A percentile compares a stretch with the other conserved stretches of the same genome.
Conservation (phyloP, 2,113 vertebrate species). For the Mormyrus lacerda region DNA sequence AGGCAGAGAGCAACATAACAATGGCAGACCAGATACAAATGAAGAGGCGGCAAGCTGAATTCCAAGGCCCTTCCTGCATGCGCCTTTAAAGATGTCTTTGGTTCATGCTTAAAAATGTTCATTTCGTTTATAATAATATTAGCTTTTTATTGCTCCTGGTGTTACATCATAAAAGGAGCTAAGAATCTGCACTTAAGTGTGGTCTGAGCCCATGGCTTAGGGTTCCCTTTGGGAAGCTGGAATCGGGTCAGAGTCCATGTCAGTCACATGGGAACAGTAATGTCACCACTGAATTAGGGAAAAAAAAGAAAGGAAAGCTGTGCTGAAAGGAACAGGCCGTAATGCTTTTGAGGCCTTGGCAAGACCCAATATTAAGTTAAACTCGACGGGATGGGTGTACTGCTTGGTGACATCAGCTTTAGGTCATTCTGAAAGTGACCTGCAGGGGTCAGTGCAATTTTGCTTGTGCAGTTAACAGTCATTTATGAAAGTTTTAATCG, state of each 20-base stretch:
- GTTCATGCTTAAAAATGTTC: background rate
- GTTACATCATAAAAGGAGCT: background rate
- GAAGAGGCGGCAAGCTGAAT: background rate
- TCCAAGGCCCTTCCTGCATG: background rate
- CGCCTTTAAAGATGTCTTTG: background rate
- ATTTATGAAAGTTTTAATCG: background rate
- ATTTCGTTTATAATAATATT: background rate
- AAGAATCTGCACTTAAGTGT: background rate
- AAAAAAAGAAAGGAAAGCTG: background rate
- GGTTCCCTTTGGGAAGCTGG: background rate
- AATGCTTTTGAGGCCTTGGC: background rate
- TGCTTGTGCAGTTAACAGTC: background rate
- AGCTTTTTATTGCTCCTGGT: background rate
- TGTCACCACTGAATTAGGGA: background rate
- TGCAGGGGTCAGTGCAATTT: slow-evolving; percentile 31
- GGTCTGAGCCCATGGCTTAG: background rate
- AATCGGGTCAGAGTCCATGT: background rate
- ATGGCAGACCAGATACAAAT: background rate
- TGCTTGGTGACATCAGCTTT: background rate
- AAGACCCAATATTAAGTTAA: background rate
- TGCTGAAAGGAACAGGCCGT: background rate
- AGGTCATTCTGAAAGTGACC: slow-evolving; percentile 1
- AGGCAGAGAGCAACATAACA: background rate
- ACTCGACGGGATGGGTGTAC: background rate
- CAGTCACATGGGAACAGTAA: background rate